Evolutionary conservation across 2,113 vertebrate genomes (phyloP), one percentile per base, ranked within the genome.

Genomic region (Solea senegalensis): DNA sequence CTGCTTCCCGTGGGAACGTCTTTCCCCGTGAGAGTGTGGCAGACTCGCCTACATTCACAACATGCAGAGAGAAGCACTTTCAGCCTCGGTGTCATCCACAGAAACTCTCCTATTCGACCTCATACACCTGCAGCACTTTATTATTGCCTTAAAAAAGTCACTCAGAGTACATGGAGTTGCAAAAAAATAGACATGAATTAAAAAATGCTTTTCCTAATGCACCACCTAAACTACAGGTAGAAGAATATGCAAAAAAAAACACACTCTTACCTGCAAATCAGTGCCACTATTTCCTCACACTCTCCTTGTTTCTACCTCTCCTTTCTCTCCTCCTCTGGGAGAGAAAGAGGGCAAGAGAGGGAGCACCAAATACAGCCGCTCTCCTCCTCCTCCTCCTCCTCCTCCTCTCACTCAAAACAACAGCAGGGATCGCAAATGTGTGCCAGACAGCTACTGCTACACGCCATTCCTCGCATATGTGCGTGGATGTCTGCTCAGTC

Each of bases 391-490:
- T 69, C 65, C 74, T 64, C 60, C 64, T 41, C 34, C 60, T n/a
- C 69, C 72, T 53, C 34, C 61, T 65, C 74, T 54, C 40, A 46
- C 65, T 90, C 83, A 75, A 76, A 91, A 90, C 86, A 91, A 82
- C 85, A 83, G 72, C 79, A 80, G 71, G 88, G 88, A 88, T 90
- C 89, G 84, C 81, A 55, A 62, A 88, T 85, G 72, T 67, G 88
- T 88, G 90, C 91, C 88, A 89, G 84, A 79, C 60, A 81, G 86
- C 87, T 86, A 79, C 87, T 83, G 80, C 87, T 83, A 86, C 77
- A 82, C 68, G 74, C 15, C 3, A 40, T 27, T 68, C 45, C 72
- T 74, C 72, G 75, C 75, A 15, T 61, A 40, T 74, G 66, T 60
- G 66, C 48, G 63, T 66, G 61, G 46, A 63, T 69, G 77, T 78